Conservation (phyloP, 2,797 vertebrate species). For the Artibeus jamaicensis region DNA sequence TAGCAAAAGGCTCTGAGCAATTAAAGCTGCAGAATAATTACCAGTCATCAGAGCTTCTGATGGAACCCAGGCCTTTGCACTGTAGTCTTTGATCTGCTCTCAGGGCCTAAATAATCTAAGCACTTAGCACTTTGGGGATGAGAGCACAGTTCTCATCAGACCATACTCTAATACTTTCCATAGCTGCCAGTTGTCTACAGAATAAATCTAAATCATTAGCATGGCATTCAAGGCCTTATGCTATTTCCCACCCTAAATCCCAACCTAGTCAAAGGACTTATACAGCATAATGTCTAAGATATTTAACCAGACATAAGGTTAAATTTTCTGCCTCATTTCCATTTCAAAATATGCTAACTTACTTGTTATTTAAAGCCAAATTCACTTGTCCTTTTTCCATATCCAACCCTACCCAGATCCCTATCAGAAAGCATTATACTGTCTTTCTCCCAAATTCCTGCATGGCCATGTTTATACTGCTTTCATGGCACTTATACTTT, state of each 20-base stretch:
- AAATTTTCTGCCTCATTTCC: not conserved
- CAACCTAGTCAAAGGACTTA: not conserved
- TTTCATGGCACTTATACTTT: not conserved
- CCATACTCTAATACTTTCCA: not conserved
- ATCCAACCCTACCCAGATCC: not conserved
- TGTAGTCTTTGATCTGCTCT: constrained; percentile 29
- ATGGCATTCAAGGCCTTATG: not conserved
- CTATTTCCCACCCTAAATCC: not conserved
- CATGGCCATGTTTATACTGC: not conserved
- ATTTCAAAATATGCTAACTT: constrained; percentile 31
- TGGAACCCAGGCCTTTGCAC: not conserved
- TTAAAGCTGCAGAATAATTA: constrained; percentile 43
- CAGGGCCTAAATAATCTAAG: not conserved
- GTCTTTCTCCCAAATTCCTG: not conserved
- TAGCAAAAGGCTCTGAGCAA: constrained; percentile 41
- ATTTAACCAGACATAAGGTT: not conserved
- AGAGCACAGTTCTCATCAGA: not conserved
- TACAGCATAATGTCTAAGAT: not conserved
- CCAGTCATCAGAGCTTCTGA: not conserved
- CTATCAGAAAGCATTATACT: not conserved
- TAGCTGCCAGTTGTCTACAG: not conserved
- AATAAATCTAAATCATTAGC: constrained; percentile 24
- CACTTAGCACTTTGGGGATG: not conserved
- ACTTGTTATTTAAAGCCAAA: constrained; percentile 16
- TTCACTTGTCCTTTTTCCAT: not conserved